A percentile compares a stretch with the other conserved stretches of the same genome.
phyloP scores from a whole-genome alignment of 2,113 vertebrate genomes.

The Pungitius pungitius region DNA sequence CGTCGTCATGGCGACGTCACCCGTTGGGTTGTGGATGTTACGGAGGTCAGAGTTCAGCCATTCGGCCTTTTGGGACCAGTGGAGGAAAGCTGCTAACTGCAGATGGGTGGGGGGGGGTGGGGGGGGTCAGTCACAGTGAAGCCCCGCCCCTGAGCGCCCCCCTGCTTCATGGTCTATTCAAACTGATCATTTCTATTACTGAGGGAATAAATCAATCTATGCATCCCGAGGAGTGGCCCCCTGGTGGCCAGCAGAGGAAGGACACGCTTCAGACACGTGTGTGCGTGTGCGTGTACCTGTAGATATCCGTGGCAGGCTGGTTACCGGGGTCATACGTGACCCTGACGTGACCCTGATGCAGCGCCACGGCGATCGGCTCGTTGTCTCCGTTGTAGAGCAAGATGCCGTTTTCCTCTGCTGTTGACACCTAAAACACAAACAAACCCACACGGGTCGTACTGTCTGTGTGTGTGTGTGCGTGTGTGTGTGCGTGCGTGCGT shows the following conservation, averaged over 20 bases:
- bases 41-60: too few relatives aligned
- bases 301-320: constrained; percentile 91
- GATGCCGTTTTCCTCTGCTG: constrained; percentile 94
- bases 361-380: constrained; percentile 94
- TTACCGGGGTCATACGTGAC: constrained; percentile 95
- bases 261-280: neutral
- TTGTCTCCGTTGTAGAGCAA: constrained; percentile 93
- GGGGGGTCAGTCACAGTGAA: too few relatives aligned
- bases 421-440: constrained; percentile 87
- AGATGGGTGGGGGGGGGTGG: too few relatives aligned
- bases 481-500: neutral
- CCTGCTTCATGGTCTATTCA: too few relatives aligned
- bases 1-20: too few relatives aligned
- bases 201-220: too few relatives aligned
- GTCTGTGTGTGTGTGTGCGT: neutral
- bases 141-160: too few relatives aligned
- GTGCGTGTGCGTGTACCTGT: constrained; percentile 83
- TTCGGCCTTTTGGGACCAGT: too few relatives aligned
- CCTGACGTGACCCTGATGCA: constrained; percentile 93
- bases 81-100: neutral
- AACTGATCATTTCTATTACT: too few relatives aligned
- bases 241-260: too few relatives aligned
- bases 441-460: neutral
- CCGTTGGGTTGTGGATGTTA: too few relatives aligned
- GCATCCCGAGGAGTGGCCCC: too few relatives aligned